These are phyloP conservation scores for Diachrysia chrysitis DNA, from an alignment of 2,888 invertebrate genomes.

Conservation along the genomic window DNA sequence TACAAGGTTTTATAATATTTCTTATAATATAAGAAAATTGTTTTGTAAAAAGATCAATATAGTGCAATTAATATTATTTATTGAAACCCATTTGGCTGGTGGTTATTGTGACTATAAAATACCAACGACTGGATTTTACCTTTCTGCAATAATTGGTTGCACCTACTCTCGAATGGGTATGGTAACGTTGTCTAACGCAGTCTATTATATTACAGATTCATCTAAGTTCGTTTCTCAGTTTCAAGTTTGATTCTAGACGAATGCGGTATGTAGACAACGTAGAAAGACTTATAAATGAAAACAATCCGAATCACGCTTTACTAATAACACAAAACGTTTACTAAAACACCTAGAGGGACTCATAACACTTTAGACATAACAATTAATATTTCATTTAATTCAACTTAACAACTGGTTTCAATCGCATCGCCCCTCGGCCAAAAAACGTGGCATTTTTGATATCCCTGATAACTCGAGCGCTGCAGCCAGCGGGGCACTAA, in stretches of 20 bases:
- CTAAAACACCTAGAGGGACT: not conserved
- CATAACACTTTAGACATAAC: not conserved
- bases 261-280: no score
- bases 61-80: not conserved
- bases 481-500: conserved; percentile 47
- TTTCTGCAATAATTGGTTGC: no score
- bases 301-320: no score
- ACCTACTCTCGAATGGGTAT: not conserved
- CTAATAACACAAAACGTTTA: not conserved
- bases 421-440: conserved; percentile 20
- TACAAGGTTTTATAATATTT: no score
- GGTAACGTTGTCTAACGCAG: no score
- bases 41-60: not conserved
- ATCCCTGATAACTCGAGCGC: conserved; percentile 33
- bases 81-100: not conserved
- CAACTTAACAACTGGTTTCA: not conserved
- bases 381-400: conserved; percentile 5
- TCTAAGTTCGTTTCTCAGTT: no score
- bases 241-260: no score
- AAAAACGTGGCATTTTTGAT: conserved; percentile 36
- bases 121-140: not conserved
- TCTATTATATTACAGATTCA: no score
- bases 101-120: not conserved
- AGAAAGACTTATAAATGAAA: no score
- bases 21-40: not conserved